Base-by-base conservation (phyloP, 1,140 invertebrate species). In the Eriocheir sinensis region DNA sequence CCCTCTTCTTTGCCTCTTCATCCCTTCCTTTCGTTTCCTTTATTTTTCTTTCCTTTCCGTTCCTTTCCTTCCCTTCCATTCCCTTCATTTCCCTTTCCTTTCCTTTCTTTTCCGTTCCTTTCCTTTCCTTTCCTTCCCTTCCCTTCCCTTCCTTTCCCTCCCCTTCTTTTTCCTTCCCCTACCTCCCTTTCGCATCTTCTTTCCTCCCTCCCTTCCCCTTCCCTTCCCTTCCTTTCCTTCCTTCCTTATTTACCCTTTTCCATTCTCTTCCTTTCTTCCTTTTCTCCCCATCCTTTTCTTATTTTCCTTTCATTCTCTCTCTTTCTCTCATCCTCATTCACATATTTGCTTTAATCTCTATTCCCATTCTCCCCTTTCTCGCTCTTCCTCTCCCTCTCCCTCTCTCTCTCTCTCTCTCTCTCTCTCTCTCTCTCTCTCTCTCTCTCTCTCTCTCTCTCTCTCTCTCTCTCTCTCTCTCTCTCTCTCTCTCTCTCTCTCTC, bases 341-440 rank as follows among this genome's bases (percentile, higher is more conserved):
- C 30, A 9, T 32, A 27, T 34, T 30, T 32, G 17, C 81, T 30
- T 32, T 85, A 17, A 9, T 34, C 34, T 32, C 32, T 32, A 12
- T 32, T 30, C 81, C 34, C 81, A 9, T 32, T 85, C 81, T 30
- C 81, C 34, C 30, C 81, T 32, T 85, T 85, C 81, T 30, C 30
- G 17, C 81, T 30, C 81, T 85, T 85, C 81, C 17, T 85, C 30
- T 30, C 81, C 34, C 81, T 30, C 81, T 30, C 30, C 32, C 81
- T 32, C 12, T 30, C 81, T 30, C 30, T 30, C 81, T 30, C 30
- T 30, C 81, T 85, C 81, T 32, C 17, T 85, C 81, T 30, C 81
- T 85, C 81, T 30, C 81, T 85, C 81, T 32, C 17, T 85, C 81
- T 30, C 81, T 85, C 81, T 30, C 81, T 85, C 81, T 30, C 30